Conservation (phyloP, 2,113 vertebrate genomes). For the Coturnix japonica region DNA sequence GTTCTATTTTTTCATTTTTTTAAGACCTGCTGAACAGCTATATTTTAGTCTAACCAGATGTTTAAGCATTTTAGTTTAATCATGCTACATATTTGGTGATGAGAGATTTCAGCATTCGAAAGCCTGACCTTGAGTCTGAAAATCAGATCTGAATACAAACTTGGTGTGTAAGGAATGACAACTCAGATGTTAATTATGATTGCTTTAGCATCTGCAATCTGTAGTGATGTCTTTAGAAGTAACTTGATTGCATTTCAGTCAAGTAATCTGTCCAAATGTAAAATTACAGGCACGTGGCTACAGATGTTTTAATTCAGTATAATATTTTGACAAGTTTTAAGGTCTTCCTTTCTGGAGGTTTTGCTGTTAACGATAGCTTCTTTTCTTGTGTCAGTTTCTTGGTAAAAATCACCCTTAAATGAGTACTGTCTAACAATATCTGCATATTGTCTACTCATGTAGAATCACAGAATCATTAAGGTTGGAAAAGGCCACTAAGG, state of each 20-base stretch:
- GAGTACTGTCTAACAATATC: background rate
- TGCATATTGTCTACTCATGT: background rate
- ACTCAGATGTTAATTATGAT: constrained; percentile 19
- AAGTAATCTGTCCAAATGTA: constrained; percentile 10
- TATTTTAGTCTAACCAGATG: constrained; percentile 39
- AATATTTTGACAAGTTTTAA: background rate
- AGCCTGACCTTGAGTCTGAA: constrained; percentile 13
- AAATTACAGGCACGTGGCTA: background rate
- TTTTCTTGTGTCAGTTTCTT: background rate
- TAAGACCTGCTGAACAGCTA: background rate
- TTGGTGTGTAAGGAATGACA: background rate
- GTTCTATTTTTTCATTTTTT: background rate
- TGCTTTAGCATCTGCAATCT: constrained; percentile 17
- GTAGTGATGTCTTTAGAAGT: constrained; percentile 2
- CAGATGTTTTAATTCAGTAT: constrained; percentile 31
- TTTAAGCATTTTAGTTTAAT: background rate
- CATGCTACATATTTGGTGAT: background rate
- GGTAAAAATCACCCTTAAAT: background rate
- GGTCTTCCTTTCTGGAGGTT: background rate
- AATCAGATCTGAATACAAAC: background rate
- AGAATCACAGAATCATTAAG: no score
- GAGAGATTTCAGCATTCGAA: background rate
- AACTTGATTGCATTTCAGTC: constrained; percentile 24
- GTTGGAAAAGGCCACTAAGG: no score
- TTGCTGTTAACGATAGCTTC: background rate